Base-by-base conservation (phyloP, 2,797 vertebrate genomes). In the Holocentrus rufus region DNA sequence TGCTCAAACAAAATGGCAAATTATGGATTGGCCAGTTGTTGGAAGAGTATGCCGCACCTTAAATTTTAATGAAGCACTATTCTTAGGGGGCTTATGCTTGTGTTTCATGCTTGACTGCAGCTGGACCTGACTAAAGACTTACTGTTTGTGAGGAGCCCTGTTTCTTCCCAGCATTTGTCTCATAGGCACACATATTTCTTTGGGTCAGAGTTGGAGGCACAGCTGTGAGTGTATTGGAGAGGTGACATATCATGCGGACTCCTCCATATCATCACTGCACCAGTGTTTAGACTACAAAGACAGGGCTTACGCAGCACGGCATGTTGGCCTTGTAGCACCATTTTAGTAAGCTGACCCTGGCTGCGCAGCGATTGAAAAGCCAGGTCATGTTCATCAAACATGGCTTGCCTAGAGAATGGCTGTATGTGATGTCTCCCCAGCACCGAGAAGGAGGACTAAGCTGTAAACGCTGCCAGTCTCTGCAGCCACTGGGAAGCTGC, bases 401-500 rank as follows among this genome's bases (percentile, higher is more conserved):
- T 22, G 4, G 57, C 52, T 4, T 60, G 18, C 47, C 42, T 39
- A 49, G 52, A 85, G 42, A 83, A 68, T 68, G 46, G 65, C 20
- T 66, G 20, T 52, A 55, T 74, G 15, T 66, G 54, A 74, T 46
- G 49, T 39, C n/a, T 22, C 47, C 23, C 59, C 66, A 57, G 49
- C 69, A 65, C n/a, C 55, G 47, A 31, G 44, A 67, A 52, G 61
- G 44, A 67, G 49, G 61, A 59, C 72, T 60, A 25, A 79, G 70
- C 66, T 79, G 71, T 71, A 64, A 82, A 46, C 70, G 56, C 54
- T 72, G 68, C 62, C 56, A 75, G 68, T 64, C 67, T 77, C 52
- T 60, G 60, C 36, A 64, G 81, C 81, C 54, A 69, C 65, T 76
- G 65, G 74, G 77, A 87, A 69, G 68, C 76, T 79, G 66, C 56